A percentile compares a stretch with the other conserved stretches of the same genome.
These are phyloP conservation scores for Andrena haemorrhoa DNA, from an alignment of 2,888 invertebrate species.

Conservation along the genomic window DNA sequence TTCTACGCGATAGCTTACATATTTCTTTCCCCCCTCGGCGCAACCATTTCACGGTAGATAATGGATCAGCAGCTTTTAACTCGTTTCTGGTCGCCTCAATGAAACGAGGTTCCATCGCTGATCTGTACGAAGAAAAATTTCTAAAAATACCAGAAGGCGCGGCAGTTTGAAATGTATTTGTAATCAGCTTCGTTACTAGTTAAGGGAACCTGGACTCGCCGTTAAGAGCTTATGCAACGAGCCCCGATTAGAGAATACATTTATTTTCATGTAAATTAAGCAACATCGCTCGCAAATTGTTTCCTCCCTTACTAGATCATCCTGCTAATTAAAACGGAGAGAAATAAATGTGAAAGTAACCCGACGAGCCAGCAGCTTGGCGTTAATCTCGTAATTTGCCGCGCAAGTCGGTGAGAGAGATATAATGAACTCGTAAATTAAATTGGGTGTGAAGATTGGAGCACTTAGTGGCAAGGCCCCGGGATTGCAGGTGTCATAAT, in stretches of 20 bases:
- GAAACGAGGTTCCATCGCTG: not conserved
- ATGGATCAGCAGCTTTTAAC: not conserved
- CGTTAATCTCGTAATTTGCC: conserved; percentile 20
- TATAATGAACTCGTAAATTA: conserved; percentile 4
- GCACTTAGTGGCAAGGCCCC: not conserved
- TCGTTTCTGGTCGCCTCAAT: not conserved
- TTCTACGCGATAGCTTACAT: not conserved
- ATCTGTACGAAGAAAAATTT: not conserved
- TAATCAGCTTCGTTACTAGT: no score
- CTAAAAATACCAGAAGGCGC: no score
- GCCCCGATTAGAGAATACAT: not conserved
- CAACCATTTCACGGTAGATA: not conserved
- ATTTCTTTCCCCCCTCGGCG: not conserved
- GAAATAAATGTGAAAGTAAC: conserved; percentile 23
- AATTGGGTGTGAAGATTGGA: conserved; percentile 4
- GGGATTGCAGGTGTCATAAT: conserved; percentile 3
- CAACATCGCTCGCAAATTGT: not conserved
- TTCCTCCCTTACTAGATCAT: not conserved
- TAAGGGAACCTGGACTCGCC: no score
- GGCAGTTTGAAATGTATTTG: no score
- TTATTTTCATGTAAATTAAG: conserved; percentile 18
- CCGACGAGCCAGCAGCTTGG: not conserved
- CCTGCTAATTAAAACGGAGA: conserved; percentile 13
- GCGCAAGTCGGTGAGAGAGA: conserved; percentile 13
- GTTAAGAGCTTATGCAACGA: no score